Evolutionary conservation across 2,113 vertebrate genomes (phyloP).

Genomic region (Mugil cephalus): DNA sequence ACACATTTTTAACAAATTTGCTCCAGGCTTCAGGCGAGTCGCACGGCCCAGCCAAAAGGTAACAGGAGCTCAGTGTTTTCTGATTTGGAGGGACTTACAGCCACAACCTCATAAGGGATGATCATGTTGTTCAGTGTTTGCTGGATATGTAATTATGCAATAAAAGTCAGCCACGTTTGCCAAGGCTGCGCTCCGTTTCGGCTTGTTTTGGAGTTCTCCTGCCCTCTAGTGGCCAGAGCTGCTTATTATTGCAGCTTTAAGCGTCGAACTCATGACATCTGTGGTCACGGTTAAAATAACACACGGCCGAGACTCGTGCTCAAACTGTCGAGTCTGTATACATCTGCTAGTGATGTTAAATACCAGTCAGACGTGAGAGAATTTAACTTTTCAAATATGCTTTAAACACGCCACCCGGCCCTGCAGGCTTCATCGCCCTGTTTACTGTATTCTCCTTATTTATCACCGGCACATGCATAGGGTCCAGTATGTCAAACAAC

Average conservation of each 20-base stretch:
- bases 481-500: slow-evolving; percentile 66
- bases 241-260: slow-evolving; percentile 44
- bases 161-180: not conserved
- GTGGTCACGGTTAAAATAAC: slow-evolving; percentile 41
- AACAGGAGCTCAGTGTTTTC: not conserved
- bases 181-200: slow-evolving; percentile 1
- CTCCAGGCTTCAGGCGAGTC: no score
- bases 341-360: slow-evolving; percentile 41
- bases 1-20: no score
- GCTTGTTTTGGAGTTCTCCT: slow-evolving; percentile 62
- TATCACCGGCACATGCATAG: slow-evolving; percentile 64
- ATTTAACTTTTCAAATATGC: slow-evolving; percentile 44
- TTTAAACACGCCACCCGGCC: slow-evolving; percentile 56
- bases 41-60: no score
- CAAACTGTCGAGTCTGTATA: slow-evolving; percentile 29
- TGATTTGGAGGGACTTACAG: slow-evolving; percentile 1
- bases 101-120: not conserved
- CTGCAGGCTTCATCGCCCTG: slow-evolving; percentile 37
- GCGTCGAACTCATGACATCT: slow-evolving; percentile 20
- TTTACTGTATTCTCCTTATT: slow-evolving; percentile 65
- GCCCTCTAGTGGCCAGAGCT: slow-evolving; percentile 67
- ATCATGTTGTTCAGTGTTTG: slow-evolving; percentile 12
- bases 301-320: slow-evolving; percentile 22
- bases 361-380: slow-evolving; percentile 26
- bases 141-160: slow-evolving; percentile 14